Percentiles rank a stretch among this genome's conserved stretches.
phyloP scores from a whole-genome alignment of 2,888 invertebrate species.

The Heliconius hortense region DNA sequence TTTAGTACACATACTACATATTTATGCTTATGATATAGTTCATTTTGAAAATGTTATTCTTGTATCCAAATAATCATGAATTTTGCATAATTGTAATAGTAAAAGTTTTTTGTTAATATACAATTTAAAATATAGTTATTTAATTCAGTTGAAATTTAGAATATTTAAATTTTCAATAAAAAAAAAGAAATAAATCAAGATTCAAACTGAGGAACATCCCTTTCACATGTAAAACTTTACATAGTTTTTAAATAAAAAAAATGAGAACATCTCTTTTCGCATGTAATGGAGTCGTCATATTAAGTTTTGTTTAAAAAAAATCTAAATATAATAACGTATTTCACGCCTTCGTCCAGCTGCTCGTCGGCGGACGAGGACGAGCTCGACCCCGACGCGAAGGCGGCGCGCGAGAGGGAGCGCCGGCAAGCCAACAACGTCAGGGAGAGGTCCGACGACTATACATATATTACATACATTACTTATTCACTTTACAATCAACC shows the following conservation, averaged over 20 bases:
- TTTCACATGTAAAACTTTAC: background rate
- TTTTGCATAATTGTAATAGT: no score
- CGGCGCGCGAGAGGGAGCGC: slow-evolving; percentile 96
- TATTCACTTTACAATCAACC: no score
- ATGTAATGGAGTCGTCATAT: slow-evolving; percentile 22
- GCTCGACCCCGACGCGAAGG: slow-evolving; percentile 92
- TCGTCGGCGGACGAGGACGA: slow-evolving; percentile 93
- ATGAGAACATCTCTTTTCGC: slow-evolving; percentile 7
- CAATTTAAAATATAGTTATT: background rate
- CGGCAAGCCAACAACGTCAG: slow-evolving; percentile 98
- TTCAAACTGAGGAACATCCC: slow-evolving; percentile 9
- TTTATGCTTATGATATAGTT: no score
- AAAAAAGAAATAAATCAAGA: background rate
- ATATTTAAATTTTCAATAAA: background rate
- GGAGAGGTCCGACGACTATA: slow-evolving; percentile 87
- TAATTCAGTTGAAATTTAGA: background rate
- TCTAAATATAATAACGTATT: slow-evolving; percentile 25
- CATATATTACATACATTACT: background rate
- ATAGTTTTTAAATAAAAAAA: background rate
- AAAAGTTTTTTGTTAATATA: no score
- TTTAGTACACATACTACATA: no score
- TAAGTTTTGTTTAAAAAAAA: background rate
- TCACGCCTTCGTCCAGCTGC: slow-evolving; percentile 77
- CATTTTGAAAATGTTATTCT: no score
- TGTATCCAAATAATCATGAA: no score